phyloP scores from a whole-genome alignment of 2,797 vertebrate species.

The Mormyrus hasselquistii region DNA sequence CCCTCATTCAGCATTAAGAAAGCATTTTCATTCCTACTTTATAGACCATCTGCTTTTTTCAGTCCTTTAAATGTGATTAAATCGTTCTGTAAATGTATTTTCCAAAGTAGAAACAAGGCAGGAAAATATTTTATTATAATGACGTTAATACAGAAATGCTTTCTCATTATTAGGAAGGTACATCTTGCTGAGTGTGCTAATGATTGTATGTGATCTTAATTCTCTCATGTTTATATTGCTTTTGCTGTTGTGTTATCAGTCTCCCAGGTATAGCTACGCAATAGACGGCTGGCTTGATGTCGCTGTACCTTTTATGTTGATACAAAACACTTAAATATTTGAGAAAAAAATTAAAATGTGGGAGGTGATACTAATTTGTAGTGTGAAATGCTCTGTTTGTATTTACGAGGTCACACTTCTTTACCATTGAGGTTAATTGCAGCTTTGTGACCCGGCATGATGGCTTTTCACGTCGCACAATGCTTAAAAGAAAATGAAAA shows the following conservation, averaged over 20 bases:
- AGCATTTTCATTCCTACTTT: constrained; percentile 15
- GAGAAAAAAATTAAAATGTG: background rate
- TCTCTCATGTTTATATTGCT: background rate
- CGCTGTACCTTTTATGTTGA: background rate
- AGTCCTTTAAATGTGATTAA: constrained; percentile 17
- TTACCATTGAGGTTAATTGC: background rate
- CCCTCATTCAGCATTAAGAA: constrained; percentile 27
- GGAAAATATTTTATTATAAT: background rate
- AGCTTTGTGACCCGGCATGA: background rate
- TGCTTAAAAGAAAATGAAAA: background rate
- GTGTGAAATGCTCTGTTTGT: background rate
- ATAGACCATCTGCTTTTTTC: constrained; percentile 25
- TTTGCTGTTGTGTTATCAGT: background rate
- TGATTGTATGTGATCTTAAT: background rate
- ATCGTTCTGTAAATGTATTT: constrained; percentile 12
- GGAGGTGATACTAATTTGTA: no score
- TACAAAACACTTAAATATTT: background rate
- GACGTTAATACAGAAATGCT: background rate
- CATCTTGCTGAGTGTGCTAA: background rate
- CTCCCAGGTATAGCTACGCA: background rate
- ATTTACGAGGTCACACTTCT: background rate
- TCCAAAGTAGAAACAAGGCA: background rate
- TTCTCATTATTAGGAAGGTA: background rate
- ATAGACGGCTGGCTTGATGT: background rate
- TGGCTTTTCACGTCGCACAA: background rate